phyloP scores from a whole-genome alignment of 2,888 invertebrate genomes.

The Zootermopsis nevadensis region DNA sequence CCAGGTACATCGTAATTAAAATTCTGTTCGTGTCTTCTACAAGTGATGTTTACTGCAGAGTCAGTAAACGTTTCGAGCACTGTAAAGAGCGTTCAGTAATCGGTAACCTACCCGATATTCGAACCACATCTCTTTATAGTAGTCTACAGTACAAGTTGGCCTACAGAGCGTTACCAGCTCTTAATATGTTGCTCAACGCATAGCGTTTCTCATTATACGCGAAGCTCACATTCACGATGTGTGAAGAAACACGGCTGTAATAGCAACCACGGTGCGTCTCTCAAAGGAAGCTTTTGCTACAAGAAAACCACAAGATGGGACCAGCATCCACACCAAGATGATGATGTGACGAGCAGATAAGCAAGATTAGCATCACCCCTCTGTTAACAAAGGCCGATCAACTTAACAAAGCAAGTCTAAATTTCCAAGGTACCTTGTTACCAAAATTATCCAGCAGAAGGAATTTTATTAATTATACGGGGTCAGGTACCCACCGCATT shows the following conservation, averaged over 20 bases:
- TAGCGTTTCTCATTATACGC: background rate
- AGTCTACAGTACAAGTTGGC: no score
- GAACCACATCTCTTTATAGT: no score
- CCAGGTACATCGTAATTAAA: no score
- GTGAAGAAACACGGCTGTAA: no score
- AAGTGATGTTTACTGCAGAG: no score
- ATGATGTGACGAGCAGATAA: constrained; percentile 28
- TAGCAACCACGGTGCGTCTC: background rate
- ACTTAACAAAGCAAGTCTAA: constrained; percentile 29
- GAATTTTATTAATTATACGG: background rate
- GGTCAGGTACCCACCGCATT: background rate
- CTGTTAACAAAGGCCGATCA: constrained; percentile 25
- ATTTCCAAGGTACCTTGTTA: background rate
- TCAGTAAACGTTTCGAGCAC: no score
- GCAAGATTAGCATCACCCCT: constrained; percentile 38
- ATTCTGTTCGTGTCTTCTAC: no score
- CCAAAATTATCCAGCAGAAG: constrained; percentile 16
- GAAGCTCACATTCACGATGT: no score
- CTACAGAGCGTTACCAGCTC: background rate
- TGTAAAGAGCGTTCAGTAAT: no score
- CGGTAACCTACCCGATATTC: no score
- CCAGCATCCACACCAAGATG: constrained; percentile 34
- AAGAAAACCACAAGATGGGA: constrained; percentile 40
- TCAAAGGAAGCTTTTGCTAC: constrained; percentile 29
- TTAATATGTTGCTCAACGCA: background rate